A percentile compares a stretch with the other conserved stretches of the same genome.
phyloP scores from a whole-genome alignment of 2,888 invertebrate genomes.

The Aporophyla nigra region DNA sequence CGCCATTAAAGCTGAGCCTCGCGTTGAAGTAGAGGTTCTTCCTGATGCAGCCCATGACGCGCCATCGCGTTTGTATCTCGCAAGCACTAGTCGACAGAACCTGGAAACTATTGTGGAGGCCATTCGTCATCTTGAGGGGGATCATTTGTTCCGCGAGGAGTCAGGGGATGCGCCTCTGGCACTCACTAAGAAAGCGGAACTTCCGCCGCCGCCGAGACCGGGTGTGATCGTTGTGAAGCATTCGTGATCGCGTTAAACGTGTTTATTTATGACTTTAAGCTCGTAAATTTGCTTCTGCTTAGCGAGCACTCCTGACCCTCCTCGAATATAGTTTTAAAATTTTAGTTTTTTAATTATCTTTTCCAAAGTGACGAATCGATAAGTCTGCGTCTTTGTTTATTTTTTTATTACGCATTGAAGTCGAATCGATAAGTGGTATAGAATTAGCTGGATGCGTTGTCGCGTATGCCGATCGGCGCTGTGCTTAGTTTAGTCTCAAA shows the following conservation, averaged over 20 bases:
- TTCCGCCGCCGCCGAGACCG: conserved; percentile 93
- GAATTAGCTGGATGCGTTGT: conserved; percentile 80
- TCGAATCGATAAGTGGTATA: conserved; percentile 78
- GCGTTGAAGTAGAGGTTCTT: conserved; percentile 94
- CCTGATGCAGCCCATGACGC: conserved; percentile 88
- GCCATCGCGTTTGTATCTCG: conserved; percentile 86
- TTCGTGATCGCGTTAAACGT: conserved; percentile 92
- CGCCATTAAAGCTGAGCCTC: conserved; percentile 96
- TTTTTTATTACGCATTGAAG: conserved; percentile 81
- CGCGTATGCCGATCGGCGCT: conserved; percentile 83
- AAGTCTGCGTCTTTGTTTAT: conserved; percentile 88
- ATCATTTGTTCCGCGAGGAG: conserved; percentile 97
- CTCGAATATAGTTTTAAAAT: conserved; percentile 89
- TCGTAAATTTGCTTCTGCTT: conserved; percentile 79
- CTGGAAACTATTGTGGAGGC: conserved; percentile 99
- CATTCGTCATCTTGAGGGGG: conserved; percentile 99
- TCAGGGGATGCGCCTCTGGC: conserved; percentile 92
- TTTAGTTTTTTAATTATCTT: conserved; percentile 87
- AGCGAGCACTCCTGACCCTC: conserved; percentile 84
- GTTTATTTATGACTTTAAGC: conserved; percentile 73
- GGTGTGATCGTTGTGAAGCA: conserved; percentile 98
- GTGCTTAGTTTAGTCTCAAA: conserved; percentile 89
- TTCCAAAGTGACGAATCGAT: conserved; percentile 90
- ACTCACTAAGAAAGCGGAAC: conserved; percentile 89
- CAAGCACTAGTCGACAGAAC: conserved; percentile 96